phyloP scores from a whole-genome alignment of 2,888 invertebrate genomes.

The Petrolisthes cinctipes region DNA sequence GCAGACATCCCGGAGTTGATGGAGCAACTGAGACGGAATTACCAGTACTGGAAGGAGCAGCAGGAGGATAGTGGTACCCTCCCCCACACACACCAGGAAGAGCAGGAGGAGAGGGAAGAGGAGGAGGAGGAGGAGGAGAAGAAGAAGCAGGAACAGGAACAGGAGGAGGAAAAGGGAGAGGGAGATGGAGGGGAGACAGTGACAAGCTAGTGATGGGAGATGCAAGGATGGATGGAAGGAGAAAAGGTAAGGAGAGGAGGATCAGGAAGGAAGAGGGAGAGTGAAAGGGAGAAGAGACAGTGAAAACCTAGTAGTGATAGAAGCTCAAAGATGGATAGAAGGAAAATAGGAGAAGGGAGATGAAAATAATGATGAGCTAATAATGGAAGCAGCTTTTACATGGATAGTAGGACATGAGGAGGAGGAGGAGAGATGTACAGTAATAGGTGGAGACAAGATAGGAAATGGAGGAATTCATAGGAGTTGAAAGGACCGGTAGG shows the following conservation, averaged over 20 bases:
- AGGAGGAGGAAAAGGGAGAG: neutral
- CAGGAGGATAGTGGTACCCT: slow-evolving; percentile 67
- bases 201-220: neutral
- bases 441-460: neutral
- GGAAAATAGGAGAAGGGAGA: neutral
- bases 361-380: neutral
- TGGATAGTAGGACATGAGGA: neutral
- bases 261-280: too few species aligned
- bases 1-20: slow-evolving; percentile 93
- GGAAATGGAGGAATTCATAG: neutral
- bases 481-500: neutral
- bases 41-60: slow-evolving; percentile 88
- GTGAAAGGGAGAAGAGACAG: neutral
- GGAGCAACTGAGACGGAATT: slow-evolving; percentile 85
- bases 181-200: neutral
- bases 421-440: neutral
- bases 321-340: neutral
- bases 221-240: neutral
- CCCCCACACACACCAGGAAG: slow-evolving; percentile 5
- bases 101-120: neutral
- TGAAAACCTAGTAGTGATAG: neutral
- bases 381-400: neutral
- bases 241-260: neutral
- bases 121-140: slow-evolving; percentile 33
- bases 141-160: slow-evolving; percentile 13